phyloP scores from a whole-genome alignment of 2,113 vertebrate species.

The Rhinolophus sinicus region DNA sequence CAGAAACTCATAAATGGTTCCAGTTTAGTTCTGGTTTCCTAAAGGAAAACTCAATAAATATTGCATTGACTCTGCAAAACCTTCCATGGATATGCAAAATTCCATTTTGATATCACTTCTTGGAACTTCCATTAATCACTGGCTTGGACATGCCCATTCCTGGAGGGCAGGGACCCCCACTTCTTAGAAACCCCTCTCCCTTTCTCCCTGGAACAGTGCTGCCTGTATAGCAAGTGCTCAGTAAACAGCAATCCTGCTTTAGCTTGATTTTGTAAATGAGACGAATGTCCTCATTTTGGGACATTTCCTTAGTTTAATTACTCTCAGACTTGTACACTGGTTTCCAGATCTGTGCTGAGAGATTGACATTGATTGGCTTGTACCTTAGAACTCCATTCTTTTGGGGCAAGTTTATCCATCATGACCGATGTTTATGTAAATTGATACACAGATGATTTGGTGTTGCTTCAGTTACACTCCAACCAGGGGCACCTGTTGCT shows the following conservation, averaged over 20 bases:
- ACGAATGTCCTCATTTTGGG: neutral
- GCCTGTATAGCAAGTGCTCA: neutral
- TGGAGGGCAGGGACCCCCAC: too few relatives aligned
- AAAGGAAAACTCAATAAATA: neutral
- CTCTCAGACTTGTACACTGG: neutral
- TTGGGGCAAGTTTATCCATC: neutral
- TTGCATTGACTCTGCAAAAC: too few relatives aligned
- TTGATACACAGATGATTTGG: neutral
- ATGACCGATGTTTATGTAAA: neutral
- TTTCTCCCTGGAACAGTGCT: neutral
- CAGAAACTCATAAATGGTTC: neutral
- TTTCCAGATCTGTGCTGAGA: neutral
- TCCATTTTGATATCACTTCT: neutral
- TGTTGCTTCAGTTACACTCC: neutral
- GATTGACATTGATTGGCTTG: neutral
- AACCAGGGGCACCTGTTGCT: neutral
- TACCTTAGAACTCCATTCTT: neutral
- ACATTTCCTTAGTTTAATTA: neutral
- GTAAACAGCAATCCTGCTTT: fast-evolving
- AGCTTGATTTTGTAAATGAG: neutral
- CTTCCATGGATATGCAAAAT: neutral
- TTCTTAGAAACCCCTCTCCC: too few relatives aligned
- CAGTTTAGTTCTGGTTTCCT: neutral
- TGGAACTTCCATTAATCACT: neutral
- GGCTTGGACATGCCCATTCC: neutral